A percentile compares a stretch with the other conserved stretches of the same genome.
These are phyloP conservation scores for Pectinophora gossypiella DNA, from an alignment of 1,140 invertebrate genomes.

Conservation along the genomic window DNA sequence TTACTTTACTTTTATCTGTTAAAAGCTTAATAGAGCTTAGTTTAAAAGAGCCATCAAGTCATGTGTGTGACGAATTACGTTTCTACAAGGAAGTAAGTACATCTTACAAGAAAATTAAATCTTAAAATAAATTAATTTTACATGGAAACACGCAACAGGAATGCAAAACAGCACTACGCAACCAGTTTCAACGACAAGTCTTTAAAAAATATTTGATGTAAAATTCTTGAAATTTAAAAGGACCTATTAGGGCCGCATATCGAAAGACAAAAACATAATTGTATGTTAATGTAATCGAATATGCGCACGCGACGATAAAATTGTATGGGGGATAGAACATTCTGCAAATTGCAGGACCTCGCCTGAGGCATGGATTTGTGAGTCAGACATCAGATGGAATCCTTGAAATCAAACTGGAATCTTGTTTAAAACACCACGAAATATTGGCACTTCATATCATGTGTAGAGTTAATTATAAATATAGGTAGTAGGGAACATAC, in stretches of 20 bases:
- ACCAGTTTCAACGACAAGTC: no score
- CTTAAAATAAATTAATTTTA: no score
- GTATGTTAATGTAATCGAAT: not conserved
- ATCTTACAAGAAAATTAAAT: no score
- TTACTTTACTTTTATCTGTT: no score
- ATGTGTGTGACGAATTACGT: no score
- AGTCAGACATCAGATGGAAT: not conserved
- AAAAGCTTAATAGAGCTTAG: no score
- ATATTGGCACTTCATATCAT: not conserved
- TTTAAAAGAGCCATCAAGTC: no score
- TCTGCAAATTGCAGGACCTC: not conserved
- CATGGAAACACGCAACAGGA: no score
- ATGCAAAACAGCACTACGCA: no score
- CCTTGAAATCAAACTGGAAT: not conserved
- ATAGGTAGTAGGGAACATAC: no score
- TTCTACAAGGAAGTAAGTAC: no score
- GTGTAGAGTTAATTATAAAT: no score
- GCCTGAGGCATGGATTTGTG: not conserved
- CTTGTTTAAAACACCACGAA: not conserved
- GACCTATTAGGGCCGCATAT: not conserved
- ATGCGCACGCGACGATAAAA: slow-evolving; percentile 1
- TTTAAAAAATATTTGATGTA: not conserved
- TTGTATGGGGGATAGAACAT: not conserved
- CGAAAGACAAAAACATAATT: not conserved
- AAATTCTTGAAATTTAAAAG: not conserved